A percentile compares a stretch with the other conserved stretches of the same genome.
phyloP scores from a whole-genome alignment of 2,888 invertebrate genomes.

The Pherbina coryleti region DNA sequence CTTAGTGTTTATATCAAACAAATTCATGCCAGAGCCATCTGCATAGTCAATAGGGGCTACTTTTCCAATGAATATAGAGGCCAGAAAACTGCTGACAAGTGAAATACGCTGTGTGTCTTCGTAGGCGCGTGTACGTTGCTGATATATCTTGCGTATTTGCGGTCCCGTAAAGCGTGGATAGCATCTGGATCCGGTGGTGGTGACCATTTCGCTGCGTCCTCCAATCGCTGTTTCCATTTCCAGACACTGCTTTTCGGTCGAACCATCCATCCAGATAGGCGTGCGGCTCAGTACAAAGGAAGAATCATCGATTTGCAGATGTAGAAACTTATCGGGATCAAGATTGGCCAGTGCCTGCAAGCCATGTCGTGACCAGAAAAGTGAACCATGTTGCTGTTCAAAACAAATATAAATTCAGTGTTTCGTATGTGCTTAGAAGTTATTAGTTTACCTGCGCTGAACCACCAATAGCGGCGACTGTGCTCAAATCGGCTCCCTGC shows the following conservation, averaged over 20 bases:
- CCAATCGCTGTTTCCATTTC: conserved; percentile 86
- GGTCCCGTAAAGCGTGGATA: conserved; percentile 83
- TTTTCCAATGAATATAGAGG: conserved; percentile 87
- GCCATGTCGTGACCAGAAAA: conserved; percentile 91
- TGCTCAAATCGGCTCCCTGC: conserved; percentile 85
- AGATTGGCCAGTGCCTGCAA: conserved; percentile 75
- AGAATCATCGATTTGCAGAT: conserved; percentile 82
- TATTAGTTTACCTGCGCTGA: conserved; percentile 82
- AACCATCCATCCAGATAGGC: conserved; percentile 97
- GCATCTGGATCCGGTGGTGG: conserved; percentile 68
- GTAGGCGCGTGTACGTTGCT: conserved; percentile 78
- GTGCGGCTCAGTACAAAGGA: conserved; percentile 84
- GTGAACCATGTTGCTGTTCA: conserved; percentile 94
- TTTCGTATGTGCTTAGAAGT: neutral
- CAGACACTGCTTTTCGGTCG: conserved; percentile 66
- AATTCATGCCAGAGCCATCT: conserved; percentile 97
- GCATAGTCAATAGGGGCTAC: conserved; percentile 92
- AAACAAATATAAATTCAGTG: neutral
- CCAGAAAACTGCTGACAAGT: conserved; percentile 92
- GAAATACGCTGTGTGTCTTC: conserved; percentile 88
- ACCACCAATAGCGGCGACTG: conserved; percentile 88
- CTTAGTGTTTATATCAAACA: conserved; percentile 84
- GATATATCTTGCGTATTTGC: conserved; percentile 91
- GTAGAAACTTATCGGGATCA: conserved; percentile 81
- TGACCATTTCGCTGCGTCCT: conserved; percentile 70